These are phyloP conservation scores for Olivierus martensii DNA, from an alignment of 1,140 invertebrate species.

Conservation along the genomic window DNA sequence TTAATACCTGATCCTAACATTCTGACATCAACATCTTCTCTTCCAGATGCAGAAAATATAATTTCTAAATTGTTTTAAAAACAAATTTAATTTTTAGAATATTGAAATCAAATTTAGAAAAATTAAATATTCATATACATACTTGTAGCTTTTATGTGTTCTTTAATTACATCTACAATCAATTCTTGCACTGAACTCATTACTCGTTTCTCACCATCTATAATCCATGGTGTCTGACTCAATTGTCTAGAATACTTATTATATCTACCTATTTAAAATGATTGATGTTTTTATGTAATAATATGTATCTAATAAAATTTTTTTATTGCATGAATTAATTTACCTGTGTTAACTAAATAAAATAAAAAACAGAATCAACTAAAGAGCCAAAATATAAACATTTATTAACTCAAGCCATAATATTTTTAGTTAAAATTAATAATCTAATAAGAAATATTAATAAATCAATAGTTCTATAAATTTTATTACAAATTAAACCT, in stretches of 20 bases:
- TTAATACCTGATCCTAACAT: slow-evolving; percentile 24
- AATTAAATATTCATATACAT: slow-evolving; percentile 17
- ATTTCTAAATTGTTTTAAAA: slow-evolving; percentile 31
- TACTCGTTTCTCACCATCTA: slow-evolving; percentile 63
- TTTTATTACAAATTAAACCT: too few relatives aligned
- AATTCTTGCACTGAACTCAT: slow-evolving; percentile 83
- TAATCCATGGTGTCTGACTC: slow-evolving; percentile 87
- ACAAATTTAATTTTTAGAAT: neutral
- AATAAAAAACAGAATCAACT: too few relatives aligned
- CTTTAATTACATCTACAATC: slow-evolving; percentile 46
- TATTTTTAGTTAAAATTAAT: too few relatives aligned
- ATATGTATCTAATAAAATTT: too few relatives aligned
- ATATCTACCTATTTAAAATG: slow-evolving; percentile 49
- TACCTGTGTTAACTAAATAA: too few relatives aligned
- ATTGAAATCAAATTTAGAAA: neutral
- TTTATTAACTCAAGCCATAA: too few relatives aligned
- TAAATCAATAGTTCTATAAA: too few relatives aligned
- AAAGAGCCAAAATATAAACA: too few relatives aligned
- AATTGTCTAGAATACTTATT: slow-evolving; percentile 71
- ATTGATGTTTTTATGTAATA: too few relatives aligned
- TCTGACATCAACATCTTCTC: slow-evolving; percentile 85
- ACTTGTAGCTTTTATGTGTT: slow-evolving; percentile 39
- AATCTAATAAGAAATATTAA: too few relatives aligned
- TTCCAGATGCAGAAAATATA: slow-evolving; percentile 65
- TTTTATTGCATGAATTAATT: too few relatives aligned